These are phyloP conservation scores for Apotomis betuletana DNA, from an alignment of 2,888 invertebrate genomes.

Conservation along the genomic window DNA sequence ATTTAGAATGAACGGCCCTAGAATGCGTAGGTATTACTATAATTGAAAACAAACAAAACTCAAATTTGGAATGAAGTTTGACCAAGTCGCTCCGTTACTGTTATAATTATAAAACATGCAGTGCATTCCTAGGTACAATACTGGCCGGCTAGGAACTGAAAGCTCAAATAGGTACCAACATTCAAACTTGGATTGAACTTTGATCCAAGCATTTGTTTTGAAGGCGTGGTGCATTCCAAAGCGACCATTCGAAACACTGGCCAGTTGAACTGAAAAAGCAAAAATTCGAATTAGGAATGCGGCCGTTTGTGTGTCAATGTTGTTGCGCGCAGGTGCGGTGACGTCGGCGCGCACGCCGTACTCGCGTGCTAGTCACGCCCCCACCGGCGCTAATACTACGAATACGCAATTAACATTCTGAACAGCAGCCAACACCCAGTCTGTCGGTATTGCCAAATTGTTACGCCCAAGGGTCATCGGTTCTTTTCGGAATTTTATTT, in stretches of 20 bases:
- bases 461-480: constrained; percentile 39
- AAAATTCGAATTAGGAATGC: constrained; percentile 23
- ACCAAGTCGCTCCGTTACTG: too few relatives aligned
- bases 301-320: constrained; percentile 31
- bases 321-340: constrained; percentile 32
- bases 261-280: constrained; percentile 3
- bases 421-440: constrained; percentile 44
- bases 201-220: too few relatives aligned
- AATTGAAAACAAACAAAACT: not conserved
- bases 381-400: constrained; percentile 17
- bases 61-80: not conserved
- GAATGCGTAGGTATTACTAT: too few relatives aligned
- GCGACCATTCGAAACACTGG: not conserved
- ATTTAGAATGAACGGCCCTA: constrained; percentile 3
- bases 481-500: constrained; percentile 17
- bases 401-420: constrained; percentile 45
- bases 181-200: not conserved
- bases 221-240: not conserved
- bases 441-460: constrained; percentile 26
- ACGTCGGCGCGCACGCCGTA: constrained; percentile 53
- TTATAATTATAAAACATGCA: too few relatives aligned
- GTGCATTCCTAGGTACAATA: too few relatives aligned
- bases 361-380: constrained; percentile 46
- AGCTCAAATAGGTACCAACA: too few relatives aligned
- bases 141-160: too few relatives aligned